Conservation (phyloP, 2,888 invertebrate genomes). For the Perizoma affinitatum region DNA sequence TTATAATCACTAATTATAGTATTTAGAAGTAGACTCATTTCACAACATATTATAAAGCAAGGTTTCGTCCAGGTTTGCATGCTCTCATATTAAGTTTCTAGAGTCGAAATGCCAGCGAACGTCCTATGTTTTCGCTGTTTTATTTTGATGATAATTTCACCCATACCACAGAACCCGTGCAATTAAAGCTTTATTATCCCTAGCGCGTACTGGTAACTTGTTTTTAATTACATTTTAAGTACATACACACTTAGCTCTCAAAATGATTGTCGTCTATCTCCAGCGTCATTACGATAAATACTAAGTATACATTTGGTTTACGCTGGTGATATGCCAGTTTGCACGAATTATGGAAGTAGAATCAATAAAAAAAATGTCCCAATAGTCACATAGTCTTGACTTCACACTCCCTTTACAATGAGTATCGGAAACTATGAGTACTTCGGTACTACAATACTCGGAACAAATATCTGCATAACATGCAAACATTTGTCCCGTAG, state of each 20-base stretch:
- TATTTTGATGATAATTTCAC: conserved; percentile 54
- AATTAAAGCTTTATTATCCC: conserved; percentile 68
- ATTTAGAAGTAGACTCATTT: no score
- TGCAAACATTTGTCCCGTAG: no score
- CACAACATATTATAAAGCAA: no score
- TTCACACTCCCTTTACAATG: no score
- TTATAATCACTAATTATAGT: no score
- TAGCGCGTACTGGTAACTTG: conserved; percentile 61
- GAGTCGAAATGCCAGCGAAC: conserved; percentile 35
- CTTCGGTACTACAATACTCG: no score
- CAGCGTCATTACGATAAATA: conserved; percentile 52
- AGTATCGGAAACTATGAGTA: no score
- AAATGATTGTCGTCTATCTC: conserved; percentile 51
- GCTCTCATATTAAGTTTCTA: conserved; percentile 16
- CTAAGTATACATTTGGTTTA: conserved; percentile 37
- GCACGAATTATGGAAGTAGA: no score
- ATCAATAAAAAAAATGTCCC: not conserved
- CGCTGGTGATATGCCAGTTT: conserved; percentile 16
- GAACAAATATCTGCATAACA: no score
- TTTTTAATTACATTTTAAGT: conserved; percentile 73
- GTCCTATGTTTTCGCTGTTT: conserved; percentile 39
- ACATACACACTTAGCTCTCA: conserved; percentile 55
- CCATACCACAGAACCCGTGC: conserved; percentile 51
- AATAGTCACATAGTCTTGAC: not conserved
- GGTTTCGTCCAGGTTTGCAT: not conserved